Evolutionary conservation across 2,888 invertebrate species (phyloP), one percentile per base, ranked within the genome.

Genomic region (Morinoia aosen): DNA sequence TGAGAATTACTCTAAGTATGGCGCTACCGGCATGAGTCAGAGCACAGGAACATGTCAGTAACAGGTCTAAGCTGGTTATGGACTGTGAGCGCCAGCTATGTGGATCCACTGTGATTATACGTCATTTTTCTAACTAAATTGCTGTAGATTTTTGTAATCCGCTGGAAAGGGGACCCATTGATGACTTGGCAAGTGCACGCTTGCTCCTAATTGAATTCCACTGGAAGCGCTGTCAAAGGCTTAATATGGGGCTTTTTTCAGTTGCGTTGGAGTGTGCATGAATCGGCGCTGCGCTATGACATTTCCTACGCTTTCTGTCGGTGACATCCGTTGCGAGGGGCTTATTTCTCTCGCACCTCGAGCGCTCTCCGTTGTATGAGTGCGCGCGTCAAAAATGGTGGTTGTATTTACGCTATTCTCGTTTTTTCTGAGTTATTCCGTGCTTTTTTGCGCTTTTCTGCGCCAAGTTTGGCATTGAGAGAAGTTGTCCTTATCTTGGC

Each of bases 401-500:
- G 25, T 76, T 76, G 76, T 76, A 33, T 76, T 76, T 76, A 33
- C 90, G 40, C 40, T 14, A 40, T 90, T 3, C 48, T 90, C 90
- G 90, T 14, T 40, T 90, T 88, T 39, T 90, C 39, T 39, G 90
- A 90, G 16, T 14, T 48, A 11, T 19, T 1, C 40, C 39, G 16
- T 16, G 12, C 8, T 90, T 93, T 91, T 93, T 57, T 93, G 93
- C 48, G 16, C 57, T 93, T 93, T 57, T 93, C 56, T 93, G 56
- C 12, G 57, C 57, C 93, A 57, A 93, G 93, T n/a, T 57, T 57
- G 48, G n/a, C 93, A 57, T 93, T 56, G 93, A 58, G 33, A 33
- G 48, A 93, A 93, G 93, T 93, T 93, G 93, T 93, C 93, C 93
- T 93, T 93, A 93, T 93, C 93, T 93, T 57, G 93, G 48, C 93